These are phyloP conservation scores for Laspeyria flexula DNA, from an alignment of 2,888 invertebrate species.

Conservation along the genomic window DNA sequence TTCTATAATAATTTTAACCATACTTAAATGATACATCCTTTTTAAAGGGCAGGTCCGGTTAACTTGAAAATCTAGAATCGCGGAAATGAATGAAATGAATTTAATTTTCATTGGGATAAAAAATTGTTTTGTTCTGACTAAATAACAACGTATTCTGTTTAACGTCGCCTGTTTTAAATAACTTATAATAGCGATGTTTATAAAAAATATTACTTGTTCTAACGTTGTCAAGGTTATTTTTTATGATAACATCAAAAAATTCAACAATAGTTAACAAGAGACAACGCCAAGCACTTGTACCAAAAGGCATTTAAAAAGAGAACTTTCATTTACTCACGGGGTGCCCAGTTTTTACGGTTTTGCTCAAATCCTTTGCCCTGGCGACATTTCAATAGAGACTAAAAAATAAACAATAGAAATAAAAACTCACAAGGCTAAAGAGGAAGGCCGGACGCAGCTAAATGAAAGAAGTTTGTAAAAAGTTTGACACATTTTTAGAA, in stretches of 20 bases:
- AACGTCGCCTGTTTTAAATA: no score
- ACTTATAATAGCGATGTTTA: no score
- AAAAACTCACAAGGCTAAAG: slow-evolving; percentile 77
- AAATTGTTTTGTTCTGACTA: no score
- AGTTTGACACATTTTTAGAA: slow-evolving; percentile 86
- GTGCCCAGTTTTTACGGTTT: slow-evolving; percentile 68
- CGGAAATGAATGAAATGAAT: no score
- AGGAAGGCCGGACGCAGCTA: slow-evolving; percentile 80
- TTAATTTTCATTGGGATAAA: no score
- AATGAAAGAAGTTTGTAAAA: slow-evolving; percentile 86
- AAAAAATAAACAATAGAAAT: slow-evolving; percentile 82
- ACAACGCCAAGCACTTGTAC: slow-evolving; percentile 36
- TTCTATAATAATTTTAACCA: no score
- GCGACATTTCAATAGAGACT: slow-evolving; percentile 80
- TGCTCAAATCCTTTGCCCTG: slow-evolving; percentile 69
- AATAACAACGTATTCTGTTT: no score
- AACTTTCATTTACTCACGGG: slow-evolving; percentile 72
- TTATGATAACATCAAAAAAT: slow-evolving; percentile 21
- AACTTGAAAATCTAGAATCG: no score
- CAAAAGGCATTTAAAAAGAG: slow-evolving; percentile 56
- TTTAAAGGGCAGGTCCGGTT: no score
- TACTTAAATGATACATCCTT: no score
- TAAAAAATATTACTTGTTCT: no score
- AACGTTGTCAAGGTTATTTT: slow-evolving; percentile 6
- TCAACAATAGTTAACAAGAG: slow-evolving; percentile 33